Base-by-base conservation (phyloP, 30 jellyfish, hydroid and myxozoan genomes). In the Cassiopea andromeda region DNA sequence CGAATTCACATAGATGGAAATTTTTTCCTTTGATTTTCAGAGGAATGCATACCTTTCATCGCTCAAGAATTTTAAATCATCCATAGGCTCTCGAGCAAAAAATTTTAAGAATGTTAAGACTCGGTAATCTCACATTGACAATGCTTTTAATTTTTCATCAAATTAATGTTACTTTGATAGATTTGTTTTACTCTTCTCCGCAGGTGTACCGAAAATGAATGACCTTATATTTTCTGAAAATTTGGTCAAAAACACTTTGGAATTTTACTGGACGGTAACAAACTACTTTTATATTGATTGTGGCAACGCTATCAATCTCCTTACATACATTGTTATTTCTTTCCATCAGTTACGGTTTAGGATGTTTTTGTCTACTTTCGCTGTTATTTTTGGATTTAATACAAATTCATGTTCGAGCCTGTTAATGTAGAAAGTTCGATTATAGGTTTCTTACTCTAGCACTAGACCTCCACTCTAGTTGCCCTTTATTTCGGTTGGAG, bases 181-280 rank as follows among this genome's bases (percentile, higher is more conserved):
- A 27, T 27, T 10, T 54, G 10, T 54, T 54, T 6, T 54, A 54
- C 7, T 54, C 46, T 4, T 66, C 46, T 66, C 15, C 15, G 7
- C 49, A 70, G 79, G 27, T 12, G 1, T 70, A 14, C 79, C 79
- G 2, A 27, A 70, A 17, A 70, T 70, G 79, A 2, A 18, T 14
- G 50, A 43, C 54, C 49, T 70, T 60, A 70, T 2, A 1, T 7
- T 17, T 12, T 70, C 79, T 70, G 79, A 70, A 17, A 70, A 70
- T 54, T 14, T 70, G 4, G 54, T 70, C 12, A 70, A 70, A 27
- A 70, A 70, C 38, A 70, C 79, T 16, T 70, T 70, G 79, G 79
- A 70, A 12, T 70, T 70, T 19, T 70, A 18, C 50, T 70, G 79
- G 79, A 70, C 79, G 79, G 79, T 70, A 27, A 43, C 12, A 54